These are phyloP conservation scores for Peromyscus maniculatus DNA, from an alignment of 2,113 vertebrate genomes.

Conservation along the genomic window DNA sequence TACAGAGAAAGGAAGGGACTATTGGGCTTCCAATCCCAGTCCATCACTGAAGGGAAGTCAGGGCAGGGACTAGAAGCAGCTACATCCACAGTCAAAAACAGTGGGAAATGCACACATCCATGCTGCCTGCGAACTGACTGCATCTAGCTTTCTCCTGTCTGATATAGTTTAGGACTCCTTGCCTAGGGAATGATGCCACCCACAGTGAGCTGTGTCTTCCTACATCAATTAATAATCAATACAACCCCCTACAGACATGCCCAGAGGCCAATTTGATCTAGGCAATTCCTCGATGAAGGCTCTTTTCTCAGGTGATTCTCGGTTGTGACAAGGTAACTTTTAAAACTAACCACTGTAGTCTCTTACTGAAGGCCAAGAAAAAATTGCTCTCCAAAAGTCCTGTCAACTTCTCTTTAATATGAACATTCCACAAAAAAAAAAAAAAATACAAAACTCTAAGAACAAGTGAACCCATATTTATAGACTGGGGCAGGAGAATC, in stretches of 20 bases:
- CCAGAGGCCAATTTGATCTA: not conserved
- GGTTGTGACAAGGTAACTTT: not conserved
- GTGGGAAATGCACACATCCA: not conserved
- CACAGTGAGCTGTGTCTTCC: not conserved
- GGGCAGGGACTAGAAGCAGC: not conserved
- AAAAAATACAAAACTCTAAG: conserved; percentile 46
- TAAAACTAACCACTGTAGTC: not conserved
- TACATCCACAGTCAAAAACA: not conserved
- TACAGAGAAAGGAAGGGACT: not conserved
- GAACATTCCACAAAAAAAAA: not conserved
- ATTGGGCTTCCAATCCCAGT: not conserved
- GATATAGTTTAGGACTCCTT: not conserved
- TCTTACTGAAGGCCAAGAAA: not conserved
- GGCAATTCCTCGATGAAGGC: not conserved
- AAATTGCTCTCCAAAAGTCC: not conserved
- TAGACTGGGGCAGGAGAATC: not conserved
- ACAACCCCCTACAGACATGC: not conserved
- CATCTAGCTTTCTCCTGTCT: not conserved
- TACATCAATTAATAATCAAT: not conserved
- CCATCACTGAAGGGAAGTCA: not conserved
- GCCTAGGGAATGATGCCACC: not conserved
- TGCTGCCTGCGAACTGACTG: not conserved
- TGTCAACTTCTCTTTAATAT: conserved; percentile 13
- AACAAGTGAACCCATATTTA: not conserved
- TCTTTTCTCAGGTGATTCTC: not conserved